Conservation (phyloP, 2,113 vertebrate species). For the Chaenogobius annularis region DNA sequence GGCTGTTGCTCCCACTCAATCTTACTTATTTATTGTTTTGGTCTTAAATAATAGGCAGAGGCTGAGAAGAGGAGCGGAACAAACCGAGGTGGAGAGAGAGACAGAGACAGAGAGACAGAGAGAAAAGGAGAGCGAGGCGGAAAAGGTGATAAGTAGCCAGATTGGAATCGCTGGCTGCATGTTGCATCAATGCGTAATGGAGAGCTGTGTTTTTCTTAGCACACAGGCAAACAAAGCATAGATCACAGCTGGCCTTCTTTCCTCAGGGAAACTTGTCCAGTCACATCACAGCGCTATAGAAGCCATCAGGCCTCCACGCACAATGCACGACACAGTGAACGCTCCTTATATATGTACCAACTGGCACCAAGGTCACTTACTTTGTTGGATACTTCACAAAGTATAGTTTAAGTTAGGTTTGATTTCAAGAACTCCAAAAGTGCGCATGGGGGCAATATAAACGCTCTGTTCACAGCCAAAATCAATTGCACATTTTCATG, state of each 20-base stretch:
- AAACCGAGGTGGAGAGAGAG: slow-evolving; percentile 18
- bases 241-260: slow-evolving; percentile 51
- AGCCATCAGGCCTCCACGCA: not conserved
- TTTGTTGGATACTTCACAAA: not conserved
- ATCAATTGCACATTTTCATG: not conserved
- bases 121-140: not conserved
- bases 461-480: too few species aligned
- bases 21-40: slow-evolving; percentile 32
- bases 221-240: slow-evolving; percentile 23
- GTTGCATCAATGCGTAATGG: slow-evolving; percentile 37
- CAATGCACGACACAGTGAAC: not conserved
- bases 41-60: slow-evolving; percentile 32
- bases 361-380: not conserved
- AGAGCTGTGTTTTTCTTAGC: slow-evolving; percentile 29
- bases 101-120: not conserved
- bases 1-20: slow-evolving; percentile 4
- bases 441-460: not conserved
- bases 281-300: not conserved
- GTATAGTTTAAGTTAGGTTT: not conserved
- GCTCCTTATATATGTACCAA: not conserved
- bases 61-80: slow-evolving; percentile 17
- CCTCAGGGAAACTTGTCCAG: slow-evolving; percentile 1
- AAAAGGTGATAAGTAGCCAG: slow-evolving; percentile 39
- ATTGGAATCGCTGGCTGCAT: slow-evolving; percentile 25
- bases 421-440: not conserved